phyloP scores from a whole-genome alignment of 2,113 vertebrate genomes.

The Trogon surrucura region DNA sequence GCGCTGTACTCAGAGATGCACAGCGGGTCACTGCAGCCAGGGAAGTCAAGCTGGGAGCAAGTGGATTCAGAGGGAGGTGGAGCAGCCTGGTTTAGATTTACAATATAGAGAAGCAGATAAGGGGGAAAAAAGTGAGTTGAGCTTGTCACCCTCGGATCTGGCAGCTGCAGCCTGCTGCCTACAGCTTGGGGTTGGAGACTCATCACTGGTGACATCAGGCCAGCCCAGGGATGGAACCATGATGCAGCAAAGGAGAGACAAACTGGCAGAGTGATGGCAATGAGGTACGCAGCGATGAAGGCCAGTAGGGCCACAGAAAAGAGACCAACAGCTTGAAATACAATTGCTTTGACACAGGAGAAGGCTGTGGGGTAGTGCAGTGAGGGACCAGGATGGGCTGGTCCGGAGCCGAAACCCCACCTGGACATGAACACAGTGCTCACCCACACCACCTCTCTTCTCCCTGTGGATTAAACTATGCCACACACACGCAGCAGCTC shows the following conservation, averaged over 20 bases:
- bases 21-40: background rate
- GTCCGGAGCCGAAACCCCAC: background rate
- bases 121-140: background rate
- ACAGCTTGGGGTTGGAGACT: background rate
- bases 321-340: background rate
- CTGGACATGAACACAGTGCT: background rate
- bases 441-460: background rate
- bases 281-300: background rate
- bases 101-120: background rate
- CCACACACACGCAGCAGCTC: background rate
- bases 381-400: background rate
- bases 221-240: background rate
- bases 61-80: background rate
- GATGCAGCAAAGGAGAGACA: background rate
- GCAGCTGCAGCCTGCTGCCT: background rate
- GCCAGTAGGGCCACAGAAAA: background rate
- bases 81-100: background rate
- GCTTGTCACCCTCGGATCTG: accelerated
- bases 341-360: background rate
- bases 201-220: background rate
- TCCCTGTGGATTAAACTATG: background rate
- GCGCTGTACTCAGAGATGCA: background rate
- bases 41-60: background rate
- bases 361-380: accelerated
- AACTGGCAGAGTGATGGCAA: background rate